phyloP scores from a whole-genome alignment of 2,113 vertebrate species.

The Aegotheles bennettii region DNA sequence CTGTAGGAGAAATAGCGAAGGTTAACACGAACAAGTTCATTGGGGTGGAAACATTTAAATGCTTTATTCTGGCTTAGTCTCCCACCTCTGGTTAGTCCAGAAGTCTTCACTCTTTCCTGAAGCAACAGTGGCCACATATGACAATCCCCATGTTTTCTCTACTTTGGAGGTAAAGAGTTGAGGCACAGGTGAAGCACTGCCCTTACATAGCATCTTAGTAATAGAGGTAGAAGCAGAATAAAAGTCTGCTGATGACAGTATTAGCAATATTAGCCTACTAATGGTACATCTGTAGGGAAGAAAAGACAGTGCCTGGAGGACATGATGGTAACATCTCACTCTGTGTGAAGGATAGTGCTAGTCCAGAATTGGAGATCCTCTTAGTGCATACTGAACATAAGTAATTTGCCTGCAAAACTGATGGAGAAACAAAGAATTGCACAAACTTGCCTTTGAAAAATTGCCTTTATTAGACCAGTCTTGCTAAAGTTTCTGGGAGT shows the following conservation, averaged over 20 bases:
- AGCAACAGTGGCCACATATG: not conserved
- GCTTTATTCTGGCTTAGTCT: not conserved
- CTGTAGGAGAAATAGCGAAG: not conserved
- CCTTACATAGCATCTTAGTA: not conserved
- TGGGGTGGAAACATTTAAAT: not conserved
- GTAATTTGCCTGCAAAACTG: not conserved
- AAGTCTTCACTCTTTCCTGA: not conserved
- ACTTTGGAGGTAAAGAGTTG: not conserved
- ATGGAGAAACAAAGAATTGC: not conserved
- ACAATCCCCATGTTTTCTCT: not conserved
- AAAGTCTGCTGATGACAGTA: not conserved
- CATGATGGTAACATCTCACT: not conserved
- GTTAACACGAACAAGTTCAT: not conserved
- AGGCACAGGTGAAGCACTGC: not conserved
- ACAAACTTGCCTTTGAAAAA: slow-evolving; percentile 12
- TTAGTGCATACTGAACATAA: not conserved
- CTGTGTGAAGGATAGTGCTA: not conserved
- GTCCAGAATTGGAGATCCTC: not conserved
- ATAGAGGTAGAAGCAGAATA: not conserved
- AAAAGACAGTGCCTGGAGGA: not conserved
- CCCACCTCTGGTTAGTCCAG: not conserved
- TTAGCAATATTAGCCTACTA: not conserved
- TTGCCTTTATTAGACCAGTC: not conserved
- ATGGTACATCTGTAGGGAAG: not conserved
- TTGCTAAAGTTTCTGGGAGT: slow-evolving; percentile 17